Conservation (phyloP, 2,797 vertebrate genomes). For the Cyprinella venusta region DNA sequence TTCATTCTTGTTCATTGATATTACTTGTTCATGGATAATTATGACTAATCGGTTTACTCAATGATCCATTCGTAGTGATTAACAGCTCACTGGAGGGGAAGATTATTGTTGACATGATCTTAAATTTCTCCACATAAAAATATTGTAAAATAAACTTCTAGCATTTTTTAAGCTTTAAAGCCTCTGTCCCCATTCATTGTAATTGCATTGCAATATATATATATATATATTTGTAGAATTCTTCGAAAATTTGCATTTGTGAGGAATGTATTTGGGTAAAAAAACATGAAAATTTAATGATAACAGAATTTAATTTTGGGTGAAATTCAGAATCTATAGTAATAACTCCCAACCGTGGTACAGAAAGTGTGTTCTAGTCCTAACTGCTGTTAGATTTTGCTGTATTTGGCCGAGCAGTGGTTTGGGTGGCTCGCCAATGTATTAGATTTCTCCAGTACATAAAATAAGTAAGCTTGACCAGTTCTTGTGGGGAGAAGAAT, state of each 20-base stretch:
- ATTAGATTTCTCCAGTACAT: too few relatives aligned
- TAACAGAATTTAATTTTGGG: neutral
- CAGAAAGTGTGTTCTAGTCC: neutral
- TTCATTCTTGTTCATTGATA: neutral
- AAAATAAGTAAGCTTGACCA: too few relatives aligned
- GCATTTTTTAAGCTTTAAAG: neutral
- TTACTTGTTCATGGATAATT: neutral
- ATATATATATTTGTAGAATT: neutral
- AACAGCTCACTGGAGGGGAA: neutral
- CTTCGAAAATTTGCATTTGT: neutral
- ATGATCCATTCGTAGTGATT: neutral
- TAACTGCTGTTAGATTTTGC: slow-evolving; percentile 13
- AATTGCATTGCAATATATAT: neutral
- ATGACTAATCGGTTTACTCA: neutral
- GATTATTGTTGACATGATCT: neutral
- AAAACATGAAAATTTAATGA: neutral
- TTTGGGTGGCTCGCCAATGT: too few relatives aligned
- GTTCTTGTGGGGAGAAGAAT: too few relatives aligned
- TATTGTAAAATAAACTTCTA: neutral
- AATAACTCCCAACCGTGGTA: neutral
- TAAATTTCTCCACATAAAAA: neutral
- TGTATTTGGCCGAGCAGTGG: too few relatives aligned
- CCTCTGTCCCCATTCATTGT: neutral
- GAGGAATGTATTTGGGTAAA: neutral
- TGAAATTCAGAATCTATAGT: neutral